Base-by-base conservation (phyloP, 2,113 vertebrate genomes). In the Triplophysa siluroides region DNA sequence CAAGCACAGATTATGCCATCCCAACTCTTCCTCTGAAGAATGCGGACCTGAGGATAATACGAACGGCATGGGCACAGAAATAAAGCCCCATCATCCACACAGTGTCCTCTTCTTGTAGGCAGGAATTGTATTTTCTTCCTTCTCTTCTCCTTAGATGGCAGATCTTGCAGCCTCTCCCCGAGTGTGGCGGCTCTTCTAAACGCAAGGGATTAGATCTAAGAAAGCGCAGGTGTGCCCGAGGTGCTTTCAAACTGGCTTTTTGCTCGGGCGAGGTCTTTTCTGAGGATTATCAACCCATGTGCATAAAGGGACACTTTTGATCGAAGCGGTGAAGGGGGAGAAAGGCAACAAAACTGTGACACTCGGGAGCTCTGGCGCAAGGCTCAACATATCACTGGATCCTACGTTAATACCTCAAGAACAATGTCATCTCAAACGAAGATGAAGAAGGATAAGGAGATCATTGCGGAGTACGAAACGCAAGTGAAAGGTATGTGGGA, bases 401-500 rank as follows among this genome's bases (percentile, higher is more conserved):
- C 87, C 85, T 88, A 83, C 83, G 81, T 89, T 63, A 21, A 70
- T 88, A 85, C 78, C 86, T 81, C 60, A 87, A 78, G 87, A 90
- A 93, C 86, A 87, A 98, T 98, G 96, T 96, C 96, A 88, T 95
- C 94, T 86, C 96, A 96, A 86, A 92, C 93, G 83, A 96, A 94
- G 94, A 95, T 94, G 90, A 98, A 96, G 95, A 98, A 98, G 92
- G 96, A 98, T 94, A 98, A 98, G 94, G 96, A 98, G 90, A 98
- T 98, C 90, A 97, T 96, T 74, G 94, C 94, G 0, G 96, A 98
- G 84, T 98, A 98, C 92, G 96, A 98, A 90, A 95, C 95, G 81
- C 96, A 98, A 93, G 96, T 98, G 78, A 98, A 98, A 96, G 96
- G 96, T 97, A 66, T 21, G 85, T 84, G 29, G 9, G 14, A 33